Evolutionary conservation across 2,113 vertebrate genomes (phyloP).

Genomic region (Perca fluviatilis): DNA sequence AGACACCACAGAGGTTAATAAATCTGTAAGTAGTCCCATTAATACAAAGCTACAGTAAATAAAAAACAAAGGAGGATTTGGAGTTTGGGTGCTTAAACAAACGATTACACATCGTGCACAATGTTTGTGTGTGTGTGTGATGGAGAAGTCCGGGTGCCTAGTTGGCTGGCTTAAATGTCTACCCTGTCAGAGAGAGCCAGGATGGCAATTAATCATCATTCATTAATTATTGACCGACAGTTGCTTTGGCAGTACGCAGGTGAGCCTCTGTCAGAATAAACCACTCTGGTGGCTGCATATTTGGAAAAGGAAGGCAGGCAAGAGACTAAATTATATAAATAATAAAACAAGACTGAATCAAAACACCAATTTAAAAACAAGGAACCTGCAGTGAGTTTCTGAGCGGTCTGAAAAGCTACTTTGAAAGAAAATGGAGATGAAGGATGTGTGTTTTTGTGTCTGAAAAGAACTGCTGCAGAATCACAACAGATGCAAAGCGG

Average conservation of each 20-base stretch:
- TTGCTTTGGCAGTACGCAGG: constrained; percentile 1
- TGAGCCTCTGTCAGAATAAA: constrained; percentile 20
- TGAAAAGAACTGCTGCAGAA: not conserved
- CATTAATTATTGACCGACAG: constrained; percentile 51
- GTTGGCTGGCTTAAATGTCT: constrained; percentile 19
- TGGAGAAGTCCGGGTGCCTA: not conserved
- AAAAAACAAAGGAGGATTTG: not conserved
- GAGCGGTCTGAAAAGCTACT: constrained; percentile 1
- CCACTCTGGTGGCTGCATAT: not conserved
- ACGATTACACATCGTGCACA: constrained; percentile 9
- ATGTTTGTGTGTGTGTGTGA: not conserved
- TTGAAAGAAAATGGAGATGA: not conserved
- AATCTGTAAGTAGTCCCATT: not conserved
- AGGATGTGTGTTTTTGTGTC: not conserved
- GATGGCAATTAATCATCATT: constrained; percentile 54
- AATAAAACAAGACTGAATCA: constrained; percentile 26
- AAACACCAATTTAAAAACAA: constrained; percentile 10
- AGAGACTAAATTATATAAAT: constrained; percentile 13
- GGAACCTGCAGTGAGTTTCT: not conserved
- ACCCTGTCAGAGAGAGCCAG: constrained; percentile 37
- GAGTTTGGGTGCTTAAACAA: constrained; percentile 1
- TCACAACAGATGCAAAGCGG: not conserved
- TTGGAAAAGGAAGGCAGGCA: not conserved
- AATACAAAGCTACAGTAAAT: constrained; percentile 26
- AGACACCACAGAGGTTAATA: constrained; percentile 16